Evolutionary conservation across 2,888 invertebrate species (phyloP), one percentile per base, ranked within the genome.

Genomic region (Heterodera filipjevi): DNA sequence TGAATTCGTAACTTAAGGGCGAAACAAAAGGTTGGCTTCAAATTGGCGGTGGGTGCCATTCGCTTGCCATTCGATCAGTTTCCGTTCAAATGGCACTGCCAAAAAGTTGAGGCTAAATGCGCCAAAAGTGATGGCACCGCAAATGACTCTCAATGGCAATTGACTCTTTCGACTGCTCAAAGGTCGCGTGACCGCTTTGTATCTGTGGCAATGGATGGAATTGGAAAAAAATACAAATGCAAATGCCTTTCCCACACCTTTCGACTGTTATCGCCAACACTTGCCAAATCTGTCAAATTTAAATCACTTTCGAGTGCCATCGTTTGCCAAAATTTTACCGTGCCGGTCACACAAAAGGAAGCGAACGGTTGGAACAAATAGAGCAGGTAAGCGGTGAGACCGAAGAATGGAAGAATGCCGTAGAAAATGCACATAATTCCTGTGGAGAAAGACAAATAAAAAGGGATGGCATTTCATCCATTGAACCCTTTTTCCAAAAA

Each of bases 201-300:
- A 89, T 68, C 86, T 86, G 78, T 27, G 27, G 59, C 59, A n/a
- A 22, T 8, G 6, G 49, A 49, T 16, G 30, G 27, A 6, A 46
- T 16, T 3, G 71, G 27, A 39, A 39, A 39, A 39, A 39, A 39
- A 12, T 39, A n/a, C n/a, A n/a, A n/a, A n/a, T n/a, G n/a, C n/a
- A n/a, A 22, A 22, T 64, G 33, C 27, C 44, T 75, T 79, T 76
- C 19, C 19, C 53, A 22, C 27, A 87, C 87, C 88, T 79, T 80
- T 88, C 88, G 19, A 89, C 72, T 2, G 88, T 86, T 27, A 88
- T 89, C 27, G 87, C 86, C n/a, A 87, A 82, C 5, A 88, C 86
- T 78, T 88, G 88, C 88, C 88, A 88, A 68, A 88, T 89, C 75
- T 75, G 64, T 19, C 32, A 30, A 66, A 22, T 39, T 8, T n/a